Conservation (phyloP, 2,888 invertebrate species). For the Lasioglossum morio region DNA sequence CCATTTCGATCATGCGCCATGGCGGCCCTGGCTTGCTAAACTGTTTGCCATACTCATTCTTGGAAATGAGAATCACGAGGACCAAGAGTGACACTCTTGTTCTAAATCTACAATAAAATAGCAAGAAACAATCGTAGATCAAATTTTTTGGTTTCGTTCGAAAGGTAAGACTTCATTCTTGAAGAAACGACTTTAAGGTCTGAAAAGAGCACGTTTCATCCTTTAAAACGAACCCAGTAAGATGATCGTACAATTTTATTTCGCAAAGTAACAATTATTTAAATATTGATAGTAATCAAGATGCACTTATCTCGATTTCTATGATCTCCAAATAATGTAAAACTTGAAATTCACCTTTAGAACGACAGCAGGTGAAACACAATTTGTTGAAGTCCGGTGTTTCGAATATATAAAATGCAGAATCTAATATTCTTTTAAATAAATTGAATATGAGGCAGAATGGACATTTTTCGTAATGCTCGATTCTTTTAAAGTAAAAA, state of each 20-base stretch:
- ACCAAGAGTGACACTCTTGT: not conserved
- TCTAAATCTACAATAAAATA: not conserved
- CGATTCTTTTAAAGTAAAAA: not conserved
- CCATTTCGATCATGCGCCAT: not conserved
- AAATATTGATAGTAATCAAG: not conserved
- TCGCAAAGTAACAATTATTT: not conserved
- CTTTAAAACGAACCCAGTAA: not conserved
- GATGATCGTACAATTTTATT: not conserved
- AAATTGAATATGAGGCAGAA: not conserved
- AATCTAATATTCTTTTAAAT: not conserved
- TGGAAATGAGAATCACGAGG: not conserved
- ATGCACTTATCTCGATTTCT: not conserved
- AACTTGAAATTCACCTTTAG: not conserved
- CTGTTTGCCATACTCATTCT: not conserved
- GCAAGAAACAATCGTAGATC: not conserved
- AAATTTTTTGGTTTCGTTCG: not conserved
- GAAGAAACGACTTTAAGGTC: not conserved
- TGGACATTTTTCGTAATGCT: not conserved
- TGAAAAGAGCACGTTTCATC: not conserved
- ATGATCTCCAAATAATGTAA: not conserved
- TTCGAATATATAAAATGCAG: not conserved
- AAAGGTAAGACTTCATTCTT: not conserved
- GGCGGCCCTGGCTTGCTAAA: not conserved
- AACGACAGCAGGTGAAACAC: not conserved
- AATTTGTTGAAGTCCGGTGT: not conserved